These are phyloP conservation scores for Euthynnus affinis DNA, from an alignment of 2,797 vertebrate genomes.

Conservation along the genomic window DNA sequence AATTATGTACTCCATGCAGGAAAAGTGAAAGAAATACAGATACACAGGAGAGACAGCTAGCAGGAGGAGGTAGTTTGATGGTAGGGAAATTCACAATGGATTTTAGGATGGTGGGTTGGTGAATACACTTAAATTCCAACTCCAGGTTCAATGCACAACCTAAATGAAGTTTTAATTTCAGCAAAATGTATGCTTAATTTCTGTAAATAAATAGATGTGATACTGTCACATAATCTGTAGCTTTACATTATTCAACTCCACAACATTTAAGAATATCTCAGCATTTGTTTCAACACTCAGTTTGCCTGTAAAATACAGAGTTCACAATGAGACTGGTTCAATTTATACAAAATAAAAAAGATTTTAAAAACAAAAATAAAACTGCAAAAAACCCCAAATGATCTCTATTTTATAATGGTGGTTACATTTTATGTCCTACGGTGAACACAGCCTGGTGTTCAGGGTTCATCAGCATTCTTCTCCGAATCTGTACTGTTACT, in stretches of 20 bases:
- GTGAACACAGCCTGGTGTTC: background rate
- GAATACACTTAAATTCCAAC: background rate
- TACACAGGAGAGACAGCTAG: background rate
- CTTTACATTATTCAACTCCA: background rate
- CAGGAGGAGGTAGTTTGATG: background rate
- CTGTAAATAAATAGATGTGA: background rate
- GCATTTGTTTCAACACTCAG: background rate
- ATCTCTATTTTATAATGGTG: too few relatives aligned
- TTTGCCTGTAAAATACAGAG: background rate
- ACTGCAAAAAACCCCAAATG: background rate
- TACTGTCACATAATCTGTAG: background rate
- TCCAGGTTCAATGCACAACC: background rate
- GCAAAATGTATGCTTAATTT: background rate
- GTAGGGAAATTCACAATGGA: background rate
- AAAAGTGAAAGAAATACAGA: background rate
- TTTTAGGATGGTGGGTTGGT: background rate
- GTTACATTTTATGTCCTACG: background rate
- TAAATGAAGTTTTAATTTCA: background rate
- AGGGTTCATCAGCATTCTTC: background rate
- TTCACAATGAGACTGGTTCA: background rate
- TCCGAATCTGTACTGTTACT: background rate
- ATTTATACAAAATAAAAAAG: background rate
- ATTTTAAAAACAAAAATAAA: background rate
- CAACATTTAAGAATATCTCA: background rate
- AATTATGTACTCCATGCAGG: slow-evolving; percentile 22